These are phyloP conservation scores for Autographa pulchrina DNA, from an alignment of 2,888 invertebrate genomes.

Conservation along the genomic window DNA sequence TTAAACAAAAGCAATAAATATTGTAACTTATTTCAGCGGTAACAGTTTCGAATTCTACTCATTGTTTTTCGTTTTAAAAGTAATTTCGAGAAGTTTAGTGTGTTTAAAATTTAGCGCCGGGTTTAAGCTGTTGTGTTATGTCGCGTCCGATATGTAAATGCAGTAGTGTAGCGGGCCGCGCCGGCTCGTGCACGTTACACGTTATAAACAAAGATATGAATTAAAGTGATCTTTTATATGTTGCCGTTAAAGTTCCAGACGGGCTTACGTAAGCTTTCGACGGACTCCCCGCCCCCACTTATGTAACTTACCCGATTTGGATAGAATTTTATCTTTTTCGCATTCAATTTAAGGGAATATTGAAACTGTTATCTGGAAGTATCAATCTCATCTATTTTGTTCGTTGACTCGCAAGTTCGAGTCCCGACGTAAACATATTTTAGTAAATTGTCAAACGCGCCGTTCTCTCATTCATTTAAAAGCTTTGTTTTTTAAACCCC, in stretches of 20 bases:
- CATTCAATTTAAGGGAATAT: slow-evolving; percentile 71
- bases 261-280: slow-evolving; percentile 84
- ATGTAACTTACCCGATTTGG: slow-evolving; percentile 82
- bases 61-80: slow-evolving; percentile 44
- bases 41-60: slow-evolving; percentile 14
- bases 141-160: slow-evolving; percentile 59
- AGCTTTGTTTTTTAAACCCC: slow-evolving; percentile 54
- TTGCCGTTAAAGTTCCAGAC: slow-evolving; percentile 69
- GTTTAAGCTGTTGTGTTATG: slow-evolving; percentile 46
- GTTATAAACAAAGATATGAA: slow-evolving; percentile 50
- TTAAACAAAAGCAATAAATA: slow-evolving; percentile 25
- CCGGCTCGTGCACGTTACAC: slow-evolving; percentile 20
- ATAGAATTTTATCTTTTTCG: slow-evolving; percentile 70
- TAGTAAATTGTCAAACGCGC: slow-evolving; percentile 18
- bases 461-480: slow-evolving; percentile 27
- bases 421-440: slow-evolving; percentile 20
- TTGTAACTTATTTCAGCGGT: slow-evolving; percentile 1
- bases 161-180: slow-evolving; percentile 14
- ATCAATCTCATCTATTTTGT: slow-evolving; percentile 50
- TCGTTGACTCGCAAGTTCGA: slow-evolving; percentile 18
- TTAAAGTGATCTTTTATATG: slow-evolving; percentile 63
- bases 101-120: slow-evolving; percentile 53
- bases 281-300: slow-evolving; percentile 80
- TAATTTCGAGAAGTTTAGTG: slow-evolving; percentile 56
- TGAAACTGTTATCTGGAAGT: slow-evolving; percentile 64